Conservation (phyloP, 2,113 vertebrate species). For the Xerus inauris region DNA sequence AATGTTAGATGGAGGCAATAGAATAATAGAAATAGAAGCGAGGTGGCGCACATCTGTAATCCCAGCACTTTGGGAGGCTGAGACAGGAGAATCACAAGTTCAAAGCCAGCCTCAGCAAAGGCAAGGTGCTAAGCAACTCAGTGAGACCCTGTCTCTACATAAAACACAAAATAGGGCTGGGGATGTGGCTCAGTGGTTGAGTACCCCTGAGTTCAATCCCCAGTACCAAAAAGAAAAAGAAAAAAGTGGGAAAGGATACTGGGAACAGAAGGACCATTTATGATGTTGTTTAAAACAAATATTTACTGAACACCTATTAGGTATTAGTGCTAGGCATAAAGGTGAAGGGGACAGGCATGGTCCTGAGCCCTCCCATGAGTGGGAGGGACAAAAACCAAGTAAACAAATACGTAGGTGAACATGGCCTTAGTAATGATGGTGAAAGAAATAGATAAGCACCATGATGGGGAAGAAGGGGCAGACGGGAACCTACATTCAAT, state of each 20-base stretch:
- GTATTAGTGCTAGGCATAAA: neutral
- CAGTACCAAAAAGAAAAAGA: no score
- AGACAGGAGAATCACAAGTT: no score
- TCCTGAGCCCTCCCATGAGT: no score
- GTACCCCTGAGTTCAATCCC: no score
- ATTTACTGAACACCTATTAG: neutral
- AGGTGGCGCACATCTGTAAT: no score
- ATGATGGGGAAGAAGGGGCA: neutral
- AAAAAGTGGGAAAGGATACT: neutral
- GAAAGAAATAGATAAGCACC: neutral
- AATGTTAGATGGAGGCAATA: neutral
- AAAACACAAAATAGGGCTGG: no score
- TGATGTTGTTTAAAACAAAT: neutral
- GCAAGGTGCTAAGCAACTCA: no score
- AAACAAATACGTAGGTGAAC: neutral
- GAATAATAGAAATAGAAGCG: neutral
- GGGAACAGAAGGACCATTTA: neutral
- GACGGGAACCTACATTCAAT: neutral
- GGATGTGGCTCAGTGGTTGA: no score
- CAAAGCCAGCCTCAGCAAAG: no score
- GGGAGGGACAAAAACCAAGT: no score
- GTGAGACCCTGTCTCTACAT: no score
- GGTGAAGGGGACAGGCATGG: neutral
- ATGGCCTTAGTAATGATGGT: neutral
- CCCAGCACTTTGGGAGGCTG: no score